A percentile compares a stretch with the other conserved stretches of the same genome.
phyloP scores from a whole-genome alignment of 2,113 vertebrate species.

The Platichthys stellatus region DNA sequence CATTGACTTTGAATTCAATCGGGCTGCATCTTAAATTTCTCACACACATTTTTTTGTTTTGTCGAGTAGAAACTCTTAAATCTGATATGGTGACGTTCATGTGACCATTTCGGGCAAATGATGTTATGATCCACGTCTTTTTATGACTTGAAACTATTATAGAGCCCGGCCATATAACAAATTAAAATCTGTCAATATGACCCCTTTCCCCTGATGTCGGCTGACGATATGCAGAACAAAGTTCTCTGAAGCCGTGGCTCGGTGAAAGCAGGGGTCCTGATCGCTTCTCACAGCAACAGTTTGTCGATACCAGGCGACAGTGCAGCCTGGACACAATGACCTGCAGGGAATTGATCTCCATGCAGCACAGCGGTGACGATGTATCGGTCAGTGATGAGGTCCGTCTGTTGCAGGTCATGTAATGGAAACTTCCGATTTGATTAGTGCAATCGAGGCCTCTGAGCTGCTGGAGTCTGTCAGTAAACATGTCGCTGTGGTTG shows the following conservation, averaged over 20 bases:
- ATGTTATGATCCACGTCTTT: too few species aligned
- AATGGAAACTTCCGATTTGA: constrained; percentile 52
- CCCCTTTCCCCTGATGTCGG: background rate
- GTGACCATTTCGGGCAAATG: too few species aligned
- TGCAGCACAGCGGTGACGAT: constrained; percentile 11
- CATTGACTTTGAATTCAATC: too few species aligned
- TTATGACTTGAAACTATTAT: too few species aligned
- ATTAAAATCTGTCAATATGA: background rate
- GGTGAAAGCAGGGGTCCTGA: background rate
- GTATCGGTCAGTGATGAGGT: constrained; percentile 19
- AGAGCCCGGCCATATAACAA: too few species aligned
- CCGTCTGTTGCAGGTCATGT: constrained; percentile 29
- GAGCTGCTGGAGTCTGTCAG: background rate
- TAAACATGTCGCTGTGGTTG: constrained; percentile 23
- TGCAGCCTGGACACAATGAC: constrained; percentile 27
- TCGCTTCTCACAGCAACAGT: constrained; percentile 15
- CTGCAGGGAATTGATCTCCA: constrained; percentile 50
- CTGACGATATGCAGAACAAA: background rate
- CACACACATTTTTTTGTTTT: too few species aligned
- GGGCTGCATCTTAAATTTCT: too few species aligned
- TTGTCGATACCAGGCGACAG: constrained; percentile 21
- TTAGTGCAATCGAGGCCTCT: constrained; percentile 25
- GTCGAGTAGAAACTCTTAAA: too few species aligned
- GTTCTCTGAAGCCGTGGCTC: background rate
- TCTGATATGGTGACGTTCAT: too few species aligned